A percentile compares a stretch with the other conserved stretches of the same genome.
These are phyloP conservation scores for Pangasianodon hypophthalmus DNA, from an alignment of 2,113 vertebrate genomes.

Conservation along the genomic window DNA sequence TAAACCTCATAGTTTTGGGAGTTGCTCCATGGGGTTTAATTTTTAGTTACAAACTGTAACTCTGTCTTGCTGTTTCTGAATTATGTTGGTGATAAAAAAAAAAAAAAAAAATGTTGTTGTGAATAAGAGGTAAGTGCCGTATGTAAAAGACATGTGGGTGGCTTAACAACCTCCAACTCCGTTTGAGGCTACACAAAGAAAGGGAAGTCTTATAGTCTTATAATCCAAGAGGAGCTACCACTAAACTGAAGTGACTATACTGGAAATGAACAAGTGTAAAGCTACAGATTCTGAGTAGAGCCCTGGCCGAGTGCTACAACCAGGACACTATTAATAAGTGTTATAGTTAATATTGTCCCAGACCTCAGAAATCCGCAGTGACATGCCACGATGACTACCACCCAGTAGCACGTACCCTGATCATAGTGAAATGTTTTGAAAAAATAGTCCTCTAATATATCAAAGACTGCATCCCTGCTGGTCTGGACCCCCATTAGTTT, in stretches of 20 bases:
- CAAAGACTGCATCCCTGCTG: neutral
- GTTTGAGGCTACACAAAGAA: neutral
- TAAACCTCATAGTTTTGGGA: neutral
- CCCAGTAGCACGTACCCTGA: neutral
- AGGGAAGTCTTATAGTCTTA: neutral
- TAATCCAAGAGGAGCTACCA: neutral
- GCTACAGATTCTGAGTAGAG: neutral
- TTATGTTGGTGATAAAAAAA: neutral
- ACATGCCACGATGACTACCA: neutral
- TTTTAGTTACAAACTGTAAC: neutral
- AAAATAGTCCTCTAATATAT: neutral
- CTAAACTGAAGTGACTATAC: neutral
- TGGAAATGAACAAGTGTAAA: neutral
- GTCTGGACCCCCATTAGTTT: neutral
- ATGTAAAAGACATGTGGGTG: neutral
- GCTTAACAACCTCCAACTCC: neutral
- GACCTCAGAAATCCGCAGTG: neutral
- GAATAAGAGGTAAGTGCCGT: neutral
- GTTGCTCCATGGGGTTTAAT: neutral
- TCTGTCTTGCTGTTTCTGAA: neutral
- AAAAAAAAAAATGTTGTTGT: too few relatives aligned
- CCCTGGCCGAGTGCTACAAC: neutral
- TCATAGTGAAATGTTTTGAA: constrained; percentile 11
- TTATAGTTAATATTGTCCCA: neutral
- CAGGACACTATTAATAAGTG: neutral